Percentiles rank a stretch among this genome's conserved stretches.
Evolutionary conservation across 2,797 vertebrate genomes (phyloP).

Genomic region (Paedocypris micromegethes): DNA sequence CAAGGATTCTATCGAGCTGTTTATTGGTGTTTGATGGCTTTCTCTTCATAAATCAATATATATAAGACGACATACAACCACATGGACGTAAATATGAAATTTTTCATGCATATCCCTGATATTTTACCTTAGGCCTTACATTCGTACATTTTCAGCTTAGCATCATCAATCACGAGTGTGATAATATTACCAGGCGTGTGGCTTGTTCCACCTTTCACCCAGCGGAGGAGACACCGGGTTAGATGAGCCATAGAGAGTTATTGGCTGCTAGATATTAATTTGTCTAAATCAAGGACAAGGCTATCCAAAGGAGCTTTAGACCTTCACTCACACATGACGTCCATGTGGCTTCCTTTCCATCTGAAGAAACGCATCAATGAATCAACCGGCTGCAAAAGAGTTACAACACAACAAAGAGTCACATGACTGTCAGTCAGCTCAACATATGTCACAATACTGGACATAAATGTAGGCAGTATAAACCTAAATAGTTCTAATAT

Average conservation of each 20-base stretch:
- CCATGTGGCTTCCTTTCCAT: slow-evolving; percentile 39
- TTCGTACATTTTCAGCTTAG: slow-evolving; percentile 20
- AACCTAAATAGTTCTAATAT: too few relatives aligned
- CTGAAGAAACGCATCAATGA: slow-evolving; percentile 41
- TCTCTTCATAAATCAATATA: too few relatives aligned
- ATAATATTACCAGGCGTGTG: slow-evolving; percentile 19
- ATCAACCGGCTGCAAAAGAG: slow-evolving; percentile 43
- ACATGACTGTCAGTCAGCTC: slow-evolving; percentile 27
- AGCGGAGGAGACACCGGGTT: slow-evolving; percentile 35
- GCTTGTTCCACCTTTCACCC: slow-evolving; percentile 37
- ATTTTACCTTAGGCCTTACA: slow-evolving; percentile 2
- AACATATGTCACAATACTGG: slow-evolving; percentile 18
- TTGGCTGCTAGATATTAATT: slow-evolving; percentile 50
- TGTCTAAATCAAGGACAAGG: slow-evolving; percentile 55
- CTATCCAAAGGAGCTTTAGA: slow-evolving; percentile 43
- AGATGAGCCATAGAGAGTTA: slow-evolving; percentile 44
- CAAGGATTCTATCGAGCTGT: too few relatives aligned
- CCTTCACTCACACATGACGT: slow-evolving; percentile 42
- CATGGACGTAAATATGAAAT: slow-evolving; percentile 8
- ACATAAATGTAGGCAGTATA: too few relatives aligned
- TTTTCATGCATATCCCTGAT: slow-evolving; percentile 1
- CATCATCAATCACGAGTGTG: slow-evolving; percentile 38
- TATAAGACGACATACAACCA: not conserved
- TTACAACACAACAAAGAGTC: slow-evolving; percentile 25
- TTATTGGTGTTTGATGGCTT: too few relatives aligned